Conservation (phyloP, 1,140 invertebrate genomes). For the Diprion similis region DNA sequence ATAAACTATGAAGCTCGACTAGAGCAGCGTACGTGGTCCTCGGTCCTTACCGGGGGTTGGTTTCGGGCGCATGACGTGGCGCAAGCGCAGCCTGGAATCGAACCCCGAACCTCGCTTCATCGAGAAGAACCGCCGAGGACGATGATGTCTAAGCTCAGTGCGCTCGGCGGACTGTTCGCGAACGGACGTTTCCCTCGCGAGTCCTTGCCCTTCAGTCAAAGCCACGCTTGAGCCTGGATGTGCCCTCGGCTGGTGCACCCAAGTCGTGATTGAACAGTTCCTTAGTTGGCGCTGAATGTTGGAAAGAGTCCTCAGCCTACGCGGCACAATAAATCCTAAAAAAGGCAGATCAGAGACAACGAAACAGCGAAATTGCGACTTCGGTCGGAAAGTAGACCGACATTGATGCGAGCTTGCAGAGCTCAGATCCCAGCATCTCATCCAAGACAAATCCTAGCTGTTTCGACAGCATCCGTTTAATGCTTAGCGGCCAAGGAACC, state of each 20-base stretch:
- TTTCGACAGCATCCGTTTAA: too few species aligned
- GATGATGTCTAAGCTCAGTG: conserved; percentile 47
- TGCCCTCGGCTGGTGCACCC: not conserved
- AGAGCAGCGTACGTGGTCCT: too few species aligned
- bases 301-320: too few species aligned
- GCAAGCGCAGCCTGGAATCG: conserved; percentile 49
- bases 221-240: not conserved
- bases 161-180: conserved; percentile 61
- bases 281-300: not conserved
- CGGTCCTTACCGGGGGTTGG: not conserved
- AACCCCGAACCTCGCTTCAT: conserved; percentile 34
- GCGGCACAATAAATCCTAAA: too few species aligned
- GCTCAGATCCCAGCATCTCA: too few species aligned
- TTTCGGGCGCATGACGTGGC: conserved; percentile 37
- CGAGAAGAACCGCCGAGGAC: conserved; percentile 43
- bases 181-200: conserved; percentile 50
- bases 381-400: too few species aligned
- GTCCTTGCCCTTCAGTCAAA: conserved; percentile 1
- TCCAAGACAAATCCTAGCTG: too few species aligned
- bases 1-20: too few species aligned
- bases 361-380: too few species aligned
- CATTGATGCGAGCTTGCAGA: too few species aligned
- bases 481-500: too few species aligned
- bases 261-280: not conserved
- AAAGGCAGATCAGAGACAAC: too few species aligned